phyloP scores from a whole-genome alignment of 2,888 invertebrate genomes.

The Petrolisthes cinctipes region DNA sequence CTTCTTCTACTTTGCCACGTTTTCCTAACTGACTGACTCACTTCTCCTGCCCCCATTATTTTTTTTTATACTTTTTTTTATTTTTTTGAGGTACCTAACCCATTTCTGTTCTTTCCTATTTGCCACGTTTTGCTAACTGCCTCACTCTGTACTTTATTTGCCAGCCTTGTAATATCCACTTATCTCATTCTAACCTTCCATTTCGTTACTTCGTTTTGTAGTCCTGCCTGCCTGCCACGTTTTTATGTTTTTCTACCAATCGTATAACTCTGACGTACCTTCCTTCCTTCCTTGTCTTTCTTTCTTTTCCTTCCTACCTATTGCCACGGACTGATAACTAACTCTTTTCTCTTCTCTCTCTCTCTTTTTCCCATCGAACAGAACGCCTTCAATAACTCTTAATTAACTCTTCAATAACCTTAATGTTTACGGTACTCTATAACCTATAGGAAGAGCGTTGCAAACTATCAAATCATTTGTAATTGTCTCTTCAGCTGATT shows the following conservation, averaged over 20 bases:
- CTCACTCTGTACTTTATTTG: background rate
- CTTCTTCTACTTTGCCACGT: background rate
- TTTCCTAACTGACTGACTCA: background rate
- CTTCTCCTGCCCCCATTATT: conserved; percentile 13
- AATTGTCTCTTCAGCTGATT: background rate
- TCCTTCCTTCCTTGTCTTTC: background rate
- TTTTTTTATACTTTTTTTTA: background rate
- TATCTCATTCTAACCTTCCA: background rate
- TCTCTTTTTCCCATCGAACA: background rate
- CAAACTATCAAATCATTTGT: conserved; percentile 3
- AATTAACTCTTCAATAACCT: background rate
- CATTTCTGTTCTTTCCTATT: background rate
- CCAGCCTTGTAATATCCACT: background rate
- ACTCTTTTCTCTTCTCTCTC: background rate
- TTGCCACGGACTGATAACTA: background rate
- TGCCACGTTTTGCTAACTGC: background rate
- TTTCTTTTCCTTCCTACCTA: background rate
- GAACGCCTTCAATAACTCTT: background rate
- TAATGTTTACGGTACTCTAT: background rate
- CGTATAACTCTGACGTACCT: background rate
- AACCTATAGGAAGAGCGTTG: conserved; percentile 8
- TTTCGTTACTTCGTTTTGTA: background rate
- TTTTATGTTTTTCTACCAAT: background rate
- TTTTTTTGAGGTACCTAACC: background rate
- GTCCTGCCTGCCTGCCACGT: background rate